Evolutionary conservation across 2,113 vertebrate genomes (phyloP).

Genomic region (Aegithalos caudatus): DNA sequence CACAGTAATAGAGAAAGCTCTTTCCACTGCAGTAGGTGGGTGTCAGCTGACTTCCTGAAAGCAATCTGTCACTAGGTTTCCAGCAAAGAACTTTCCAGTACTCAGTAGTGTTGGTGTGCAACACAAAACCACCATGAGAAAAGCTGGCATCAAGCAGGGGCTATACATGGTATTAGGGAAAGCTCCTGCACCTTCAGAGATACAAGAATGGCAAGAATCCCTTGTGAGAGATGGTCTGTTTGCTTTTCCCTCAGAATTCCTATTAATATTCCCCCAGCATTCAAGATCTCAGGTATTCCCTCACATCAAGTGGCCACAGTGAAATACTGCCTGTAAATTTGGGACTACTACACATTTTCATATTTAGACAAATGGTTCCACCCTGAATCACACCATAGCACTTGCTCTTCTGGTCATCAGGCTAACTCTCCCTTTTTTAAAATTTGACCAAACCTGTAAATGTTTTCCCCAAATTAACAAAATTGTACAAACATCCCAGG

Average conservation of each 20-base stretch:
- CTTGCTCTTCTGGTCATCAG: not conserved
- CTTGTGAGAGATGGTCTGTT: not conserved
- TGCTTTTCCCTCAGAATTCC: not conserved
- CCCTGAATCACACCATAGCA: not conserved
- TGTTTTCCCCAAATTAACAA: not conserved
- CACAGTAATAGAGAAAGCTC: not conserved
- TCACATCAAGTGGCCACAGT: not conserved
- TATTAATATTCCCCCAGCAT: not conserved
- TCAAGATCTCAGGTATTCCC: not conserved
- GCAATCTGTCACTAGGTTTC: not conserved
- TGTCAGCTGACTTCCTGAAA: not conserved
- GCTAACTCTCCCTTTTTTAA: not conserved
- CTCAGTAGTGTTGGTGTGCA: not conserved
- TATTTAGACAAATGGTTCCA: not conserved
- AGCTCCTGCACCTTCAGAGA: not conserved
- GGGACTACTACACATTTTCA: not conserved
- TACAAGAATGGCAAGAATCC: not conserved
- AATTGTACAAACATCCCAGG: not conserved
- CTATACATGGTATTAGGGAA: not conserved
- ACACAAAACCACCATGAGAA: not conserved
- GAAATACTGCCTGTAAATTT: not conserved
- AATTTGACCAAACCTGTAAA: not conserved
- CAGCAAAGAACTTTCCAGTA: not conserved
- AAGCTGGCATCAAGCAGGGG: not conserved
- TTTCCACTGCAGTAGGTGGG: not conserved